Evolutionary conservation across 2,797 vertebrate species (phyloP).

Genomic region (Chaetophractus vellerosus): DNA sequence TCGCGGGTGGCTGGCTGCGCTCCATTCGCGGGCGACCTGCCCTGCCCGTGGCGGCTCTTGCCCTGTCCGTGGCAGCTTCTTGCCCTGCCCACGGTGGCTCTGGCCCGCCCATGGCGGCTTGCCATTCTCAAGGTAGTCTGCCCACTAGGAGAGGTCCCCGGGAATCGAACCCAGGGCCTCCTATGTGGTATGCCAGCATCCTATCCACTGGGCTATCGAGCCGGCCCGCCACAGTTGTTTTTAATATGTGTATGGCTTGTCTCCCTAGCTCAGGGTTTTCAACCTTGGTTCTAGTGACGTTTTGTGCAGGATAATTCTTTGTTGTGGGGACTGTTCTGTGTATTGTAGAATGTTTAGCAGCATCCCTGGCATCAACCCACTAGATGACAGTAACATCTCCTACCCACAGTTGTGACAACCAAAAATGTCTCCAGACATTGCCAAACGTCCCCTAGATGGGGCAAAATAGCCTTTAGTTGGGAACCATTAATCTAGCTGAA

Average conservation of each 20-base stretch:
- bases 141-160: no score
- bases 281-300: not conserved
- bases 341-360: not conserved
- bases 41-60: no score
- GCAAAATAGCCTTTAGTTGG: not conserved
- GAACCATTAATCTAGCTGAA: not conserved
- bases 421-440: conserved; percentile 7
- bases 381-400: not conserved
- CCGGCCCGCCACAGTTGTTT: not conserved
- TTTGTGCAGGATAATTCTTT: not conserved
- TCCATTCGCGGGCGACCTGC: no score
- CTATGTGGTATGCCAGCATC: no score
- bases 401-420: not conserved
- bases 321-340: not conserved
- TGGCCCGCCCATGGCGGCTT: no score
- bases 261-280: not conserved
- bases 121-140: no score
- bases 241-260: not conserved
- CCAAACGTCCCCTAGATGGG: not conserved
- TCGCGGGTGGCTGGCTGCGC: no score
- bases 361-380: not conserved
- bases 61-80: no score
- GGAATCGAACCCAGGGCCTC: no score
- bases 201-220: no score
- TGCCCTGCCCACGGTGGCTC: no score